phyloP scores from a whole-genome alignment of 1,140 invertebrate genomes.

The Diuraphis noxia region DNA sequence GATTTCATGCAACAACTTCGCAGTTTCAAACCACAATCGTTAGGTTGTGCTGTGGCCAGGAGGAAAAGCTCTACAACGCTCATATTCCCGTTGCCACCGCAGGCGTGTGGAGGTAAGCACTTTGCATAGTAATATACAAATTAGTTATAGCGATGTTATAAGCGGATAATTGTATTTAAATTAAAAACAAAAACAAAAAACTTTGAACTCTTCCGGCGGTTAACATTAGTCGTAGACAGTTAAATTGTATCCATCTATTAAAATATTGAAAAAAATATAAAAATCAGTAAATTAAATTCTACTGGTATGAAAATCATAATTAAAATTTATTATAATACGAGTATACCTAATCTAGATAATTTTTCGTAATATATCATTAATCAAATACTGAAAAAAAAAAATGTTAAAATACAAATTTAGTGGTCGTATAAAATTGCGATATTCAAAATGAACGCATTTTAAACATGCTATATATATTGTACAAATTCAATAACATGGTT shows the following conservation, averaged over 20 bases:
- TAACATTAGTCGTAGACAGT: background rate
- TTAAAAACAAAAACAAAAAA: background rate
- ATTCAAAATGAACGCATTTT: background rate
- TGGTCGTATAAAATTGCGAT: background rate
- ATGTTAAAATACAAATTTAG: background rate
- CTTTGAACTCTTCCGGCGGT: background rate
- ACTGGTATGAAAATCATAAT: background rate
- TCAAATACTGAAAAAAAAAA: background rate
- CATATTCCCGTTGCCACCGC: conserved; percentile 89
- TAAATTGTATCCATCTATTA: background rate
- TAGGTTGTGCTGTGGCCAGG: conserved; percentile 89
- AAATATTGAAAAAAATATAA: background rate
- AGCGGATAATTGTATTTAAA: background rate
- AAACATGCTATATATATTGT: background rate
- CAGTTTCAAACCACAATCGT: conserved; percentile 91
- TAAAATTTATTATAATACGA: background rate
- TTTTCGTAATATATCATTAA: background rate
- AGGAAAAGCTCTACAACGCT: conserved; percentile 90
- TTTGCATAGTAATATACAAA: background rate
- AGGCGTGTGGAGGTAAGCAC: conserved; percentile 85
- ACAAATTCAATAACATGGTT: background rate
- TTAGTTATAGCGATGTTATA: background rate
- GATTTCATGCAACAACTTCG: conserved; percentile 95
- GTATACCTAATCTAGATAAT: background rate
- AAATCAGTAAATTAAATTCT: background rate